A percentile compares a stretch with the other conserved stretches of the same genome.
These are phyloP conservation scores for Lepilemur ruficaudatus DNA, from an alignment of 2,797 vertebrate species.

Conservation along the genomic window DNA sequence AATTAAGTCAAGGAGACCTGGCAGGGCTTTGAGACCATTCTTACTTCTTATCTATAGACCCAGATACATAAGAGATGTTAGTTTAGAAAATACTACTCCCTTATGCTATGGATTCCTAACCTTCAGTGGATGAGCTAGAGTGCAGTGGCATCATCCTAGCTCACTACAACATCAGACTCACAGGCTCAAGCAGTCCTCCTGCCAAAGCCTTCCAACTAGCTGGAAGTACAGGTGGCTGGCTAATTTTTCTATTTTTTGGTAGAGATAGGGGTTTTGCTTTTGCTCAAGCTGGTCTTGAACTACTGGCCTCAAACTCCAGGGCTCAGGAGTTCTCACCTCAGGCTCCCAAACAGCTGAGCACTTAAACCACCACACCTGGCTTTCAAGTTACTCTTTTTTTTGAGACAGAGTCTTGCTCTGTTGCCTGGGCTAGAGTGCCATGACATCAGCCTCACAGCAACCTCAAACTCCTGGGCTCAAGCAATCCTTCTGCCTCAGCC, in stretches of 20 bases:
- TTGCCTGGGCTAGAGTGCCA: no score
- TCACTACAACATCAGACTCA: neutral
- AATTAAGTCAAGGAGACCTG: neutral
- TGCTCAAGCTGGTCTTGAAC: neutral
- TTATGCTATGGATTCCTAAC: neutral
- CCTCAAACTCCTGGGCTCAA: no score
- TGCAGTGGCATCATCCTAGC: neutral
- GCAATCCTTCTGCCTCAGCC: no score
- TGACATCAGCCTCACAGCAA: no score
- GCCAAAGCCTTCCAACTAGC: neutral
- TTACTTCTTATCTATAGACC: neutral
- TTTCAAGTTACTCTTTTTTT: neutral
- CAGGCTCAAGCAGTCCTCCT: neutral
- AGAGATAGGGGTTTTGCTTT: neutral
- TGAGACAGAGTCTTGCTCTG: no score
- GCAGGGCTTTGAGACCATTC: neutral
- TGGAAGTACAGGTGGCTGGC: neutral
- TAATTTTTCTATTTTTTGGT: neutral
- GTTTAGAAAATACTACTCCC: neutral
- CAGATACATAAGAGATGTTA: neutral
- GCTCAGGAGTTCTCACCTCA: neutral
- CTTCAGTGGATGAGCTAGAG: neutral
- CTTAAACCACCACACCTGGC: neutral
- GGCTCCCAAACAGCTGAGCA: neutral
- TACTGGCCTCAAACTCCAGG: neutral